phyloP scores from a whole-genome alignment of 1,140 invertebrate species.

The Leptinotarsa defecta region DNA sequence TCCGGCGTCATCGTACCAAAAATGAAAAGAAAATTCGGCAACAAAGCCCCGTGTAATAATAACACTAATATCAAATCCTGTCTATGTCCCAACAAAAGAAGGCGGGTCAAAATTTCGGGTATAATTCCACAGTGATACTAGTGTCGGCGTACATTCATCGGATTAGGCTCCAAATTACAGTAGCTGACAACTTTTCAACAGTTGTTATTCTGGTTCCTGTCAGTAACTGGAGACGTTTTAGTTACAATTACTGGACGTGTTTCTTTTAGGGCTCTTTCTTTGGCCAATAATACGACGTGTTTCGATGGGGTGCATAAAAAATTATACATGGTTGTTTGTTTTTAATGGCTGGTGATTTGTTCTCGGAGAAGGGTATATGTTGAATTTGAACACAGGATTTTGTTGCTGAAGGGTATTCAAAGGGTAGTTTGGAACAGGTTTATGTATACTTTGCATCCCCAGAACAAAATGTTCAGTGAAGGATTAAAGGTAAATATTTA shows the following conservation, averaged over 20 bases:
- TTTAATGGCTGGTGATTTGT: neutral
- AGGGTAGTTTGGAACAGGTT: too few species aligned
- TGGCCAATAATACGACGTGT: neutral
- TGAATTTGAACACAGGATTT: too few species aligned
- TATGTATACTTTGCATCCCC: too few species aligned
- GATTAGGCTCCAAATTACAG: neutral
- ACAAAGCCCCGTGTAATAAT: neutral
- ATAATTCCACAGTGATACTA: conserved; percentile 8
- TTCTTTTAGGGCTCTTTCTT: neutral
- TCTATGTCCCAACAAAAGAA: neutral
- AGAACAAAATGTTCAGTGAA: too few species aligned
- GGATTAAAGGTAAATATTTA: too few species aligned
- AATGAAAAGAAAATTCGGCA: neutral
- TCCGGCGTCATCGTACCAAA: neutral
- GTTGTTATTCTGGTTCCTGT: neutral
- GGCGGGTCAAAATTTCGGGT: neutral
- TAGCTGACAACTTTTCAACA: neutral
- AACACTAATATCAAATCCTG: neutral
- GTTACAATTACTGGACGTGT: neutral
- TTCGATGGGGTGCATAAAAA: neutral
- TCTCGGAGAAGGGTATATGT: too few species aligned
- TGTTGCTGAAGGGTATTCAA: too few species aligned
- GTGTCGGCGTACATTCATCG: neutral
- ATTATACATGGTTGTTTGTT: neutral
- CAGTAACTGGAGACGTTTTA: conserved; percentile 2